Evolutionary conservation across 2,888 invertebrate species (phyloP).

Genomic region (Scaptomyza cyrtandrae): DNA sequence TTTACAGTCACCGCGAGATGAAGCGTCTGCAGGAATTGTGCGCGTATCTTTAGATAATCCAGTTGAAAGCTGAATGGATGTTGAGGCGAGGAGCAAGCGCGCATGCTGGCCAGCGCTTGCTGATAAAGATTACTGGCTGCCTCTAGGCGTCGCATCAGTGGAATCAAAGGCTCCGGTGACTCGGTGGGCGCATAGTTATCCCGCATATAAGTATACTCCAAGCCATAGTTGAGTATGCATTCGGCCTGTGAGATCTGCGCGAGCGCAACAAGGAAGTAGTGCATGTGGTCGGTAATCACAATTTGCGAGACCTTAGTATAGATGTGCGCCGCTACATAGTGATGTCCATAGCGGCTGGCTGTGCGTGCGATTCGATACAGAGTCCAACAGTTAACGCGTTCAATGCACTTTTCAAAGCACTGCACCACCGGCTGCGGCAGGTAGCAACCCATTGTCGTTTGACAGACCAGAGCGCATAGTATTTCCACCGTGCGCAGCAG

Average conservation of each 20-base stretch:
- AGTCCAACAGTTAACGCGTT: slow-evolving; percentile 90
- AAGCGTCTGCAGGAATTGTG: slow-evolving; percentile 89
- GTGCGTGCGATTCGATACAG: slow-evolving; percentile 94
- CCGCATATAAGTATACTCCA: slow-evolving; percentile 85
- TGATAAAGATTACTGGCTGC: slow-evolving; percentile 87
- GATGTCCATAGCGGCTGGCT: slow-evolving; percentile 93
- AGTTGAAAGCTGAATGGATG: slow-evolving; percentile 87
- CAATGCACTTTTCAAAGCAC: slow-evolving; percentile 86
- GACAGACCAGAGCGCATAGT: slow-evolving; percentile 92
- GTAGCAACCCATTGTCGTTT: slow-evolving; percentile 90
- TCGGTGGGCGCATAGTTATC: slow-evolving; percentile 79
- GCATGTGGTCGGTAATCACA: slow-evolving; percentile 94
- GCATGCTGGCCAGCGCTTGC: slow-evolving; percentile 87
- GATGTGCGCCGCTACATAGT: slow-evolving; percentile 88
- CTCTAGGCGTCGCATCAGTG: slow-evolving; percentile 85
- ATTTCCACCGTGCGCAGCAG: slow-evolving; percentile 88
- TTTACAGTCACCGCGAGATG: slow-evolving; percentile 84
- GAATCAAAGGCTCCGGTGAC: slow-evolving; percentile 78
- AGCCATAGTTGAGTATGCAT: slow-evolving; percentile 86
- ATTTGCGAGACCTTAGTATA: slow-evolving; percentile 87
- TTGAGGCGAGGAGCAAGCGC: slow-evolving; percentile 85
- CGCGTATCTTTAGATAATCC: slow-evolving; percentile 91
- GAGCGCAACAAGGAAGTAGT: slow-evolving; percentile 94
- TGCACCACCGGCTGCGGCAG: slow-evolving; percentile 87
- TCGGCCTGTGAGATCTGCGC: slow-evolving; percentile 91